Conservation (phyloP, 2,113 vertebrate species). For the Percopsis transmontana region DNA sequence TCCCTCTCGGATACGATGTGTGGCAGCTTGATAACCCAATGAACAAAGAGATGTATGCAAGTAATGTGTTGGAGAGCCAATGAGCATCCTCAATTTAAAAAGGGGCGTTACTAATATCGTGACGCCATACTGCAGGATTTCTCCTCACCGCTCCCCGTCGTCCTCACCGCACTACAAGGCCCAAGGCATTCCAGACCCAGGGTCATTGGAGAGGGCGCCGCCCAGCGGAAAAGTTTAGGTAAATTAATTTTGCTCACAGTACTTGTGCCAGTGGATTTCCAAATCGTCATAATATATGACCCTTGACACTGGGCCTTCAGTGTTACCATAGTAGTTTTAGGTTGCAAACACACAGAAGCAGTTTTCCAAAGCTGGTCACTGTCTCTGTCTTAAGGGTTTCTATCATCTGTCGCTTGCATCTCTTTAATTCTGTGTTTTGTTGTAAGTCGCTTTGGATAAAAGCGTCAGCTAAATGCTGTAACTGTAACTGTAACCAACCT, state of each 20-base stretch:
- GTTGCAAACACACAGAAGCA: too few relatives aligned
- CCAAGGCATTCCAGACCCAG: neutral
- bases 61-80: constrained; percentile 48
- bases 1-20: constrained; percentile 50
- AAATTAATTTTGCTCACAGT: neutral
- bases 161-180: constrained; percentile 42
- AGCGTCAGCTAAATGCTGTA: too few relatives aligned
- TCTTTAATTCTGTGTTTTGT: too few relatives aligned
- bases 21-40: constrained; percentile 61
- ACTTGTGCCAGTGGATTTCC: neutral
- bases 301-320: too few relatives aligned
- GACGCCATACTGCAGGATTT: constrained; percentile 84
- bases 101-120: constrained; percentile 36
- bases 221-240: constrained; percentile 37
- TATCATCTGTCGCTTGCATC: too few relatives aligned
- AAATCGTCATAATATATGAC: too few relatives aligned
- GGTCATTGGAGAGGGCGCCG: constrained; percentile 55
- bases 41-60: constrained; percentile 9
- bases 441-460: too few relatives aligned
- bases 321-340: too few relatives aligned
- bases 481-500: too few relatives aligned
- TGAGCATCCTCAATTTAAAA: neutral
- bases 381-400: too few relatives aligned
- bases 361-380: too few relatives aligned
- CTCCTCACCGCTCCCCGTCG: constrained; percentile 58